Evolutionary conservation across 2,888 invertebrate species (phyloP).

Genomic region (Sipunculus nudus): DNA sequence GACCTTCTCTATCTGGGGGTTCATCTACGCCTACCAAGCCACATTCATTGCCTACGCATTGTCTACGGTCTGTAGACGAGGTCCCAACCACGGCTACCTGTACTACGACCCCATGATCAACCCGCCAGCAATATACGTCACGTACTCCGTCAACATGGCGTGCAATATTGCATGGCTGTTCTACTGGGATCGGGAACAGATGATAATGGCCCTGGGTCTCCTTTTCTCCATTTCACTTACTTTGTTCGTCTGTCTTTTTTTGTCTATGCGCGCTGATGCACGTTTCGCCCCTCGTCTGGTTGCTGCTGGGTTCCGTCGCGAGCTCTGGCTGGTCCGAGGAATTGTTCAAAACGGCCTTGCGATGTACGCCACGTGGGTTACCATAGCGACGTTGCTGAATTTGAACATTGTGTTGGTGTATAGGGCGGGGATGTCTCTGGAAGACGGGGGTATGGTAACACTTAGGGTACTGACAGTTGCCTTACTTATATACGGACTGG

Average conservation of each 20-base stretch:
- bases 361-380: constrained; percentile 54
- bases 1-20: constrained; percentile 57
- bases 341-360: constrained; percentile 54
- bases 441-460: constrained; percentile 33
- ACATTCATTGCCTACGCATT: constrained; percentile 47
- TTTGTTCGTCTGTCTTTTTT: constrained; percentile 43
- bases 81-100: constrained; percentile 39
- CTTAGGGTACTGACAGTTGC: too few relatives aligned
- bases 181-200: constrained; percentile 43
- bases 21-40: constrained; percentile 52
- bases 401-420: constrained; percentile 46
- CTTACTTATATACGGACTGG: too few relatives aligned
- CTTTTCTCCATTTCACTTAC: constrained; percentile 42
- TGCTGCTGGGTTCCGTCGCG: constrained; percentile 14
- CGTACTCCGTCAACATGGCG: constrained; percentile 36
- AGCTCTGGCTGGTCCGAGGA: constrained; percentile 51
- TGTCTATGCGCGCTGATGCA: too few relatives aligned
- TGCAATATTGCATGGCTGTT: constrained; percentile 49
- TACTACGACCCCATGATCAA: constrained; percentile 46
- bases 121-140: constrained; percentile 36
- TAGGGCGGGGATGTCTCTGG: constrained; percentile 23
- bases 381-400: constrained; percentile 51
- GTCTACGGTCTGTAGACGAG: constrained; percentile 43
- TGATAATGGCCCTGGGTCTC: constrained; percentile 43
- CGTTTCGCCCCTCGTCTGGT: too few relatives aligned